Evolutionary conservation across 2,113 vertebrate genomes (phyloP).

Genomic region (Daboia siamensis): DNA sequence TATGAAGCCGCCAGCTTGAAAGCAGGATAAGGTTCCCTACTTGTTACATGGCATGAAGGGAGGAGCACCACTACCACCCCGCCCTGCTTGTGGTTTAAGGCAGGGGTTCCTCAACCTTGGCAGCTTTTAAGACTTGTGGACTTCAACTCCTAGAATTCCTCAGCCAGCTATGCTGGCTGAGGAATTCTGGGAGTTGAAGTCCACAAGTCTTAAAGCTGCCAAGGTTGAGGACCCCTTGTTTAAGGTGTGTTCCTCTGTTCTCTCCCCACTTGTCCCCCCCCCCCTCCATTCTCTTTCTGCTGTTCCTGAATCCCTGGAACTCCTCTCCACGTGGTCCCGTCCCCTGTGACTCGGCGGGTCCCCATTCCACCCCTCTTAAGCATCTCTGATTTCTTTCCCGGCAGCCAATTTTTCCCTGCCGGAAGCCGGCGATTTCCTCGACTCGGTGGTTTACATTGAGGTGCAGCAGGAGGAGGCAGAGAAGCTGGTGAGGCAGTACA

Average conservation of each 20-base stretch:
- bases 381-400: background rate
- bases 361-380: too few relatives aligned
- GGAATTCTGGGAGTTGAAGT: too few relatives aligned
- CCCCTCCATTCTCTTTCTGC: background rate
- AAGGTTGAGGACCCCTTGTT: background rate
- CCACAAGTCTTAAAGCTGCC: too few relatives aligned
- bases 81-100: background rate
- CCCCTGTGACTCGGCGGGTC: background rate
- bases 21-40: background rate
- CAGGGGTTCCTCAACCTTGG: too few relatives aligned
- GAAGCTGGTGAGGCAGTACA: slow-evolving; percentile 83
- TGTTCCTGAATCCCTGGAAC: background rate
- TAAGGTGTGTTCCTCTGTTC: slow-evolving; percentile 13
- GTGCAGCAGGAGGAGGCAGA: slow-evolving; percentile 82
- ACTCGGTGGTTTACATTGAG: slow-evolving; percentile 79
- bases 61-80: background rate
- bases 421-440: slow-evolving; percentile 84
- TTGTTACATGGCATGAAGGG: background rate
- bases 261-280: slow-evolving; percentile 16
- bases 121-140: too few relatives aligned
- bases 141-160: too few relatives aligned
- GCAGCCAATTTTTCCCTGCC: slow-evolving; percentile 87
- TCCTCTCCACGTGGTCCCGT: background rate
- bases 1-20: background rate
- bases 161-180: too few relatives aligned